Percentiles rank a stretch among this genome's conserved stretches.
Conservation (phyloP, 2,113 vertebrate genomes). For the Rousettus leschenaultii region DNA sequence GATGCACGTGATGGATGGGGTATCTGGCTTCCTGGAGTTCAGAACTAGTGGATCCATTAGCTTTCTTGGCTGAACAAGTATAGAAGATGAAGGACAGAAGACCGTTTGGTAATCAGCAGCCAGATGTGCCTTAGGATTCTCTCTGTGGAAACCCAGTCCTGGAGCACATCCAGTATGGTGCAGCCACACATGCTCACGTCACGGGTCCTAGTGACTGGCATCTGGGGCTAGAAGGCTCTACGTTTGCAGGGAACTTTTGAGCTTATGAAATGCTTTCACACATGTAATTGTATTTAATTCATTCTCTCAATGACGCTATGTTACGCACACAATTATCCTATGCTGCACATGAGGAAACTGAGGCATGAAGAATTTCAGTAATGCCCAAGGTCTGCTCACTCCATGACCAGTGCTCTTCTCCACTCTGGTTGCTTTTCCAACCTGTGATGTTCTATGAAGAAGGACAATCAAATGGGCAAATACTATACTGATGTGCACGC, state of each 20-base stretch:
- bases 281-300: background rate
- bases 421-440: background rate
- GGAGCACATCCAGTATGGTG: background rate
- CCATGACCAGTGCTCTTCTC: background rate
- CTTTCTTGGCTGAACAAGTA: background rate
- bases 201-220: rapidly evolving
- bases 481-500: background rate
- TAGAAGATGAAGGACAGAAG: background rate
- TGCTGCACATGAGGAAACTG: background rate
- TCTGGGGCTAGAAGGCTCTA: background rate
- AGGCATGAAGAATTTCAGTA: background rate
- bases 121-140: background rate
- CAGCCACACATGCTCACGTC: rapidly evolving
- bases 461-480: background rate
- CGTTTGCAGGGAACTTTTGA: background rate
- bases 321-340: background rate
- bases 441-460: background rate
- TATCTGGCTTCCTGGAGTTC: background rate
- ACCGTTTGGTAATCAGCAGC: background rate
- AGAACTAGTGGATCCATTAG: background rate
- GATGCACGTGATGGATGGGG: rapidly evolving
- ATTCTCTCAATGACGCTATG: background rate
- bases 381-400: background rate
- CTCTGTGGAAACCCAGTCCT: background rate
- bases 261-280: background rate